Evolutionary conservation across 2,113 vertebrate genomes (phyloP).

Genomic region (Engystomops pustulosus): DNA sequence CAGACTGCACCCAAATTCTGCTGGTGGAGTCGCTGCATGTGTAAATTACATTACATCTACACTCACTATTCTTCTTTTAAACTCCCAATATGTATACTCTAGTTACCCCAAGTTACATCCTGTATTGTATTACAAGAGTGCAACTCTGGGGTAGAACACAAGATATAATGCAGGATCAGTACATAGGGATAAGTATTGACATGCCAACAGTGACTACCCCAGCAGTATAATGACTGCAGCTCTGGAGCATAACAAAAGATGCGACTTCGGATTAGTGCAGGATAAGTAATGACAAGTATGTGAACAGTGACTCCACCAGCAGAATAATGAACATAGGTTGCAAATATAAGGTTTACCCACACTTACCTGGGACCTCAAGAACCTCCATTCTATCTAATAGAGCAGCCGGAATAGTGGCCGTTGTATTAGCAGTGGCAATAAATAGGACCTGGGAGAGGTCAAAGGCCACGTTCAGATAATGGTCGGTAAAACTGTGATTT

Average conservation of each 20-base stretch:
- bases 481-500: conserved; percentile 96
- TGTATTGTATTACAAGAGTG: too few species aligned
- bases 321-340: neutral
- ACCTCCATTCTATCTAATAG: conserved; percentile 96
- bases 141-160: too few species aligned
- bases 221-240: neutral
- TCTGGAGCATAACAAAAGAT: neutral
- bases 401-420: conserved; percentile 89
- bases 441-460: conserved; percentile 98
- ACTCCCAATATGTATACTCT: too few species aligned
- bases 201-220: too few species aligned
- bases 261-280: neutral
- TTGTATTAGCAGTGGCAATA: conserved; percentile 95
- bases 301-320: neutral
- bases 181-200: too few species aligned
- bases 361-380: conserved; percentile 92
- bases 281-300: neutral
- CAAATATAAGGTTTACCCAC: too few species aligned
- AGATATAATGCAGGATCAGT: too few species aligned
- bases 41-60: too few species aligned
- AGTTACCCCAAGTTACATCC: too few species aligned
- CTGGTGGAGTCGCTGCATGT: too few species aligned
- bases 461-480: conserved; percentile 96
- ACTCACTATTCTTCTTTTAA: too few species aligned
- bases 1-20: too few species aligned